Percentiles rank a stretch among this genome's conserved stretches.
These are phyloP conservation scores for Hyperoodon ampullatus DNA, from an alignment of 2,113 vertebrate species.

Conservation along the genomic window DNA sequence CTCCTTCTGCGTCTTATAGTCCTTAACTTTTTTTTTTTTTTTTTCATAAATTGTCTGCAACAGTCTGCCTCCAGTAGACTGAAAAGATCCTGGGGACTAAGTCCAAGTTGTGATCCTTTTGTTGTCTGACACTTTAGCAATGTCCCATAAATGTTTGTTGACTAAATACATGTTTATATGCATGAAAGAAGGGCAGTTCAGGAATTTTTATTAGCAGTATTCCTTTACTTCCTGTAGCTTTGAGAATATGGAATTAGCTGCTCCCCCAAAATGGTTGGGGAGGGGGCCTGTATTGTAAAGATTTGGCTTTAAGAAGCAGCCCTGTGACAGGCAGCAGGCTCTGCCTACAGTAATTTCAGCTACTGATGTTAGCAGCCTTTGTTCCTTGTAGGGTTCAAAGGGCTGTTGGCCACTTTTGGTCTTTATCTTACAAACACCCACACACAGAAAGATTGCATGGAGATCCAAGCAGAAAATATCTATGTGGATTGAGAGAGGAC, in stretches of 20 bases:
- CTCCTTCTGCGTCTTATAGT: neutral
- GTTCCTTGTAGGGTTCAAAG: neutral
- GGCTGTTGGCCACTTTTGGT: neutral
- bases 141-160: neutral
- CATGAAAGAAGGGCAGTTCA: neutral
- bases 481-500: neutral
- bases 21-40: neutral
- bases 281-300: neutral
- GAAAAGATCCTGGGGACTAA: neutral
- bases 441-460: neutral
- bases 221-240: neutral
- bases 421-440: conserved; percentile 2
- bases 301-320: neutral
- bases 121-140: neutral
- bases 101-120: neutral
- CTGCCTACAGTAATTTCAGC: neutral
- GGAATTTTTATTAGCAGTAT: neutral
- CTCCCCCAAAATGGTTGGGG: neutral
- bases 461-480: neutral
- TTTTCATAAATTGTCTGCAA: neutral
- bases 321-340: neutral
- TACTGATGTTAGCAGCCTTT: neutral
- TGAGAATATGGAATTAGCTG: neutral
- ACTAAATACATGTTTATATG: neutral
- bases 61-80: neutral